A percentile compares a stretch with the other conserved stretches of the same genome.
Evolutionary conservation across 2,797 vertebrate genomes (phyloP).

Genomic region (Morus bassanus): DNA sequence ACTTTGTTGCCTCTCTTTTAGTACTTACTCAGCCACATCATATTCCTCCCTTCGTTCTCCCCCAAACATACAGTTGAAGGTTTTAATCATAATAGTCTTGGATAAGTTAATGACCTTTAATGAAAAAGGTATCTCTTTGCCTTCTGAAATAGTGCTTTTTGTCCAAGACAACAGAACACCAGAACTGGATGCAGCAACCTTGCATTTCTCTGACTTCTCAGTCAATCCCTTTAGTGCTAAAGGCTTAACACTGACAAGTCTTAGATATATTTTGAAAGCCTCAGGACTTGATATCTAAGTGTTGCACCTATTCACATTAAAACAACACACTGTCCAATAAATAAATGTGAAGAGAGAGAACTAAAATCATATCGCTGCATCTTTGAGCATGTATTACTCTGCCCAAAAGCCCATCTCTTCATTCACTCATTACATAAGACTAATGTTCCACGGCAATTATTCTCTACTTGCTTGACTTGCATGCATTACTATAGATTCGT

Average conservation of each 20-base stretch:
- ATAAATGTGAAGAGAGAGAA: neutral
- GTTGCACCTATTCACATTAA: neutral
- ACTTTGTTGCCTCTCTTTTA: neutral
- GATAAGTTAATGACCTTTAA: neutral
- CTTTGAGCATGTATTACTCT: neutral
- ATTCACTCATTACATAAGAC: neutral
- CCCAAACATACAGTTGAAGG: neutral
- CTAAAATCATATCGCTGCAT: neutral
- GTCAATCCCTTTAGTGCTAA: neutral
- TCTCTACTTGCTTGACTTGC: neutral
- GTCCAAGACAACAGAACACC: accelerated
- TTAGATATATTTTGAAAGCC: neutral
- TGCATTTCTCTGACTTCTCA: neutral
- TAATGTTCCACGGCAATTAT: neutral
- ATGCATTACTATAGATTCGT: neutral
- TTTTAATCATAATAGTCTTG: neutral
- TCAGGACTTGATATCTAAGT: neutral
- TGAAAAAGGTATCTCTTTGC: neutral
- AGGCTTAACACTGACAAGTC: neutral
- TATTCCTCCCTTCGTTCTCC: neutral
- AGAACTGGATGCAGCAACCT: neutral
- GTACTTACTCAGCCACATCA: neutral
- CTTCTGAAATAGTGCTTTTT: neutral
- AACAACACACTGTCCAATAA: neutral
- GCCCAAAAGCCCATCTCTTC: neutral